A percentile compares a stretch with the other conserved stretches of the same genome.
These are phyloP conservation scores for Trichomycterus rosablanca DNA, from an alignment of 2,113 vertebrate genomes.

Conservation along the genomic window DNA sequence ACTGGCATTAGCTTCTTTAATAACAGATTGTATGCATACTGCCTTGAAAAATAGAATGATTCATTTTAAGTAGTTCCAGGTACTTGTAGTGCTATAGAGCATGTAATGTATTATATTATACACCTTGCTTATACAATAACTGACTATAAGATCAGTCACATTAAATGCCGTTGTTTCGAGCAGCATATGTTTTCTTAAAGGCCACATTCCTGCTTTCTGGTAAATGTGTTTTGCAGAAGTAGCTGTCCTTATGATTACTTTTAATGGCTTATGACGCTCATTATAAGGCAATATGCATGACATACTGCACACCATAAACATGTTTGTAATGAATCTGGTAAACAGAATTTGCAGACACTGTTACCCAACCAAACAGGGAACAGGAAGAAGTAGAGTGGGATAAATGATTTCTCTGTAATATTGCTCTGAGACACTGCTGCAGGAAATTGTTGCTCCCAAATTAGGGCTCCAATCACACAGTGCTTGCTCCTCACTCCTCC, in stretches of 20 bases:
- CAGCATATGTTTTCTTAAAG: conserved; percentile 4
- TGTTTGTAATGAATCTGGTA: not conserved
- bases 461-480: conserved; percentile 41
- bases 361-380: conserved; percentile 29
- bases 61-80: too few species aligned
- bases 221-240: not conserved
- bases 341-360: not conserved
- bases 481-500: conserved; percentile 39
- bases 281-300: not conserved
- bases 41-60: too few species aligned
- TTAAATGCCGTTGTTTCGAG: not conserved
- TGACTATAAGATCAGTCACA: too few species aligned
- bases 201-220: not conserved
- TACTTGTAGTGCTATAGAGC: too few species aligned
- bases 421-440: conserved; percentile 57
- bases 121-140: too few species aligned
- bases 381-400: conserved; percentile 58
- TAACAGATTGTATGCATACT: too few species aligned
- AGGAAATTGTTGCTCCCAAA: conserved; percentile 59
- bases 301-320: not conserved
- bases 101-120: too few species aligned
- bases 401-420: conserved; percentile 67
- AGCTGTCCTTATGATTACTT: not conserved
- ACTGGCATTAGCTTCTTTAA: too few species aligned
- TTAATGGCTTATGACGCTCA: not conserved